A percentile compares a stretch with the other conserved stretches of the same genome.
phyloP scores from a whole-genome alignment of 2,113 vertebrate genomes.

The Ciconia stormi region DNA sequence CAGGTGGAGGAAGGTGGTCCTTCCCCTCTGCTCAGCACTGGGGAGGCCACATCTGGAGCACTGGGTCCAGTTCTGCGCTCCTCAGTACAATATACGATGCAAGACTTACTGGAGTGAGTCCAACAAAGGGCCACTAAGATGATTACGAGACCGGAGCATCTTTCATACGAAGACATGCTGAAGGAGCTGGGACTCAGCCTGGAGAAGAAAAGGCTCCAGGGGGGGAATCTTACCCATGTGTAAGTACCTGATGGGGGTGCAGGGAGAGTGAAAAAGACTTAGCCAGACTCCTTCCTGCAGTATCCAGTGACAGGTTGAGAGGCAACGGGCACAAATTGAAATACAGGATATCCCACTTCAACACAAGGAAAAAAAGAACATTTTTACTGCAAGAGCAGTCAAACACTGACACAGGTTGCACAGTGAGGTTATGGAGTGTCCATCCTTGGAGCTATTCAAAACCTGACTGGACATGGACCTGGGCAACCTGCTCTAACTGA shows the following conservation, averaged over 20 bases:
- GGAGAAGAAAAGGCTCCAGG: not conserved
- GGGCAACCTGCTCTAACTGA: not conserved
- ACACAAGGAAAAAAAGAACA: not conserved
- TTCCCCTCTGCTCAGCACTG: not conserved
- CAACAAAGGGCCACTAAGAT: not conserved
- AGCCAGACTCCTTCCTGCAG: not conserved
- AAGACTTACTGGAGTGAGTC: not conserved
- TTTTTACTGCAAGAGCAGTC: not conserved
- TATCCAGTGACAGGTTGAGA: not conserved
- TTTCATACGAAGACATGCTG: not conserved
- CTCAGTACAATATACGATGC: not conserved
- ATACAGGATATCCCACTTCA: not conserved
- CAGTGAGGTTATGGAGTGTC: not conserved
- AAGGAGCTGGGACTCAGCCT: not conserved
- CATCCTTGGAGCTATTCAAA: not conserved
- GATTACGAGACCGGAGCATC: not conserved
- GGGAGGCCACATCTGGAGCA: not conserved
- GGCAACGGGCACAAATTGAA: not conserved
- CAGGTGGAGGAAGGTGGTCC: not conserved
- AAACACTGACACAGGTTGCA: not conserved
- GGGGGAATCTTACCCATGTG: accelerated
- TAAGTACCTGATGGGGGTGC: not conserved
- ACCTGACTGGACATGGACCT: not conserved
- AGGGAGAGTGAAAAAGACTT: not conserved
- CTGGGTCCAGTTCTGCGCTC: not conserved